Percentiles rank a stretch among this genome's conserved stretches.
These are phyloP conservation scores for Planiliza haematocheilus DNA, from an alignment of 2,113 vertebrate species.

Conservation along the genomic window DNA sequence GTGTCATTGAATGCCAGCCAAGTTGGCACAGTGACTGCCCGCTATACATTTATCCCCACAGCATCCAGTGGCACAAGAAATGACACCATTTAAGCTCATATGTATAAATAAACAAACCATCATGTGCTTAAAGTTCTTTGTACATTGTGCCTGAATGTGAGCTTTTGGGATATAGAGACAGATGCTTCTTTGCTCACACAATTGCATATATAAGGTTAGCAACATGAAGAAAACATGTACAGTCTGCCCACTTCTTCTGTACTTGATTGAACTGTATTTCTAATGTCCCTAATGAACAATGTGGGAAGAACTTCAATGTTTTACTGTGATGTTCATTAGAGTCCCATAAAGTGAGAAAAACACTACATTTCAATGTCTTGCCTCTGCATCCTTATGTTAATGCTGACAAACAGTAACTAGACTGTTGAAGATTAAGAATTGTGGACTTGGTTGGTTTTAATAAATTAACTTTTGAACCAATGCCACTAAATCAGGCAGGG, in stretches of 20 bases:
- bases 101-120: constrained; percentile 22
- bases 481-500: too few relatives aligned
- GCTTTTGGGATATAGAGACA: too few relatives aligned
- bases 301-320: too few relatives aligned
- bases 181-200: background rate
- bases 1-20: constrained; percentile 82
- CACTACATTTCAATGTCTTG: background rate
- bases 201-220: background rate
- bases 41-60: constrained; percentile 66
- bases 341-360: background rate
- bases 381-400: background rate
- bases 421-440: background rate
- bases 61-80: constrained; percentile 46
- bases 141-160: too few relatives aligned
- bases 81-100: constrained; percentile 16
- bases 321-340: too few relatives aligned
- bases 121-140: too few relatives aligned
- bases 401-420: background rate
- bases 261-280: background rate
- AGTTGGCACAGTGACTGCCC: constrained; percentile 72
- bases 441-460: background rate
- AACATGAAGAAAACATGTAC: background rate
- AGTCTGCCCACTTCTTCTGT: background rate
- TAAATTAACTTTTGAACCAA: background rate
- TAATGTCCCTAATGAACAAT: background rate